Percentiles rank a stretch among this genome's conserved stretches.
phyloP scores from a whole-genome alignment of 2,113 vertebrate genomes.

The Corynorhinus townsendii region DNA sequence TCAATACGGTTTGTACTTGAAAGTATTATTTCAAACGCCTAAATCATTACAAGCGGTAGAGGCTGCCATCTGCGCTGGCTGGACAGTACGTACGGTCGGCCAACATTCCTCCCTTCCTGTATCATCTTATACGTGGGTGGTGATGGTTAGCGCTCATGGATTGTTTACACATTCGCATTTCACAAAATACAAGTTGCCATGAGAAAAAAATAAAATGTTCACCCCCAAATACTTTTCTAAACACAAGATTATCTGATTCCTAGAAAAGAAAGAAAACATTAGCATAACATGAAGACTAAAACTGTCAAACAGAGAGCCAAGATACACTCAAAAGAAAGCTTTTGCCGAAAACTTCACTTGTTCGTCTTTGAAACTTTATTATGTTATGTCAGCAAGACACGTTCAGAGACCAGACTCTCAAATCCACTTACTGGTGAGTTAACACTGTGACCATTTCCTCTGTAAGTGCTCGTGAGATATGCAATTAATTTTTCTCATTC shows the following conservation, averaged over 20 bases:
- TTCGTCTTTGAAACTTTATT: slow-evolving; percentile 34
- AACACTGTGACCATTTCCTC: background rate
- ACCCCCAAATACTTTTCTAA: slow-evolving; percentile 41
- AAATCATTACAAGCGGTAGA: background rate
- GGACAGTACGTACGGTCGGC: background rate
- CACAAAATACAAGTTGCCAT: slow-evolving; percentile 42
- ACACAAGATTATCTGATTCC: slow-evolving; percentile 51
- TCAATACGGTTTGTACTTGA: slow-evolving; percentile 3
- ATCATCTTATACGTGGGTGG: slow-evolving; percentile 35
- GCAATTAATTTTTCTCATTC: background rate
- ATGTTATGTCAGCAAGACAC: background rate
- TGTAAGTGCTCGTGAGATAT: background rate
- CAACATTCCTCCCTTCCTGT: slow-evolving; percentile 30
- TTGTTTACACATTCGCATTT: slow-evolving; percentile 53
- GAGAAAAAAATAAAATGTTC: slow-evolving; percentile 33
- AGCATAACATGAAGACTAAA: slow-evolving; percentile 28
- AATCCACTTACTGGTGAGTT: background rate
- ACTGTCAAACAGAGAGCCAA: slow-evolving; percentile 42
- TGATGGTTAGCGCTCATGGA: slow-evolving; percentile 37
- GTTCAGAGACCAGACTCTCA: slow-evolving; percentile 13
- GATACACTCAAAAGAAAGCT: slow-evolving; percentile 3
- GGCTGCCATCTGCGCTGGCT: background rate
- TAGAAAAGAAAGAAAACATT: slow-evolving; percentile 40
- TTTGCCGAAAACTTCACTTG: slow-evolving; percentile 26
- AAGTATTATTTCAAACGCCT: background rate